These are phyloP conservation scores for Dione vanillae DNA, from an alignment of 2,888 invertebrate genomes.

Conservation along the genomic window DNA sequence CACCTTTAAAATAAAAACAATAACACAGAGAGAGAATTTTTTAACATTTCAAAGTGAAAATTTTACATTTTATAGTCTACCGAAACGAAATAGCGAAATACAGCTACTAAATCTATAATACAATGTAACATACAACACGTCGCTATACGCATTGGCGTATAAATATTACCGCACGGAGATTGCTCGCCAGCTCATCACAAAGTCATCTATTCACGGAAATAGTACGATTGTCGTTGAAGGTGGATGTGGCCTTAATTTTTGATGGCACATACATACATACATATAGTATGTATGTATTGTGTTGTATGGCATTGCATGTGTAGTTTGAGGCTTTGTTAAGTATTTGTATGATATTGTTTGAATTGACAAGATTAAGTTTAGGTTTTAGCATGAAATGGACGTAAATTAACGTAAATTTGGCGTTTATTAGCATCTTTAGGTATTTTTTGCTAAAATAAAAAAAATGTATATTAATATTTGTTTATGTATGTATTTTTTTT, in stretches of 20 bases:
- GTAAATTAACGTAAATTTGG: too few relatives aligned
- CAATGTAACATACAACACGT: background rate
- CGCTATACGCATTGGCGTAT: conserved; percentile 15
- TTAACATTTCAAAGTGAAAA: too few relatives aligned
- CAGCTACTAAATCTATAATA: background rate
- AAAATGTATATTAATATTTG: too few relatives aligned
- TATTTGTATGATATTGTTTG: too few relatives aligned
- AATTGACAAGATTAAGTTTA: too few relatives aligned
- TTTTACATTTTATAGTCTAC: too few relatives aligned
- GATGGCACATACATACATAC: conserved; percentile 9
- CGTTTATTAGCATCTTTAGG: too few relatives aligned
- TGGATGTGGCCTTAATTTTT: conserved; percentile 42
- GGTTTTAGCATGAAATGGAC: too few relatives aligned
- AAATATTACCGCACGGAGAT: conserved; percentile 48
- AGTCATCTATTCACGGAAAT: conserved; percentile 51
- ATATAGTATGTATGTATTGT: background rate
- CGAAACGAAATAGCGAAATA: background rate
- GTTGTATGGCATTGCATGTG: background rate
- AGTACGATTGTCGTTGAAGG: conserved; percentile 40
- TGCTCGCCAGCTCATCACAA: conserved; percentile 44
- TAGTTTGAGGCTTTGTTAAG: background rate
- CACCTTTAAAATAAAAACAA: too few relatives aligned
- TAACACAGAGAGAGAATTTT: too few relatives aligned
- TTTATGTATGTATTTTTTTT: too few relatives aligned
- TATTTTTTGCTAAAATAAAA: too few relatives aligned